Evolutionary conservation across 2,797 vertebrate genomes (phyloP).

Genomic region (Paratrypauchen microcephalus): DNA sequence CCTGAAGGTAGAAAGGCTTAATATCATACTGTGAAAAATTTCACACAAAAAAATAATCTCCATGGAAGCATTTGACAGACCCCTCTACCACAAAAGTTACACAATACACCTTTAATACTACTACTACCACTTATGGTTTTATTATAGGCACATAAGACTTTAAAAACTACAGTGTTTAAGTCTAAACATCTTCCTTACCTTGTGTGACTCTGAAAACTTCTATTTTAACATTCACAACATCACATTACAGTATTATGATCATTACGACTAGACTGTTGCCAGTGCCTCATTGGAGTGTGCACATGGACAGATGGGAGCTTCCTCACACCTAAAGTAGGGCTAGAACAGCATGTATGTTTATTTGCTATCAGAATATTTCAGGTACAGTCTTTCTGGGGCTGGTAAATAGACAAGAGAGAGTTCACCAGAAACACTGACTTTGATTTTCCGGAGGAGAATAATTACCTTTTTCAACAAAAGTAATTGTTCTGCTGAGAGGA

Average conservation of each 20-base stretch:
- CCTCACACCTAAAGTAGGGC: conserved; percentile 43
- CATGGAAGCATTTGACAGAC: no score
- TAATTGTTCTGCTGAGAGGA: conserved; percentile 39
- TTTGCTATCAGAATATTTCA: conserved; percentile 52
- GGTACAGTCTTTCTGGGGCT: conserved; percentile 24
- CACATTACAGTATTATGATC: neutral
- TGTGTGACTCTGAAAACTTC: neutral
- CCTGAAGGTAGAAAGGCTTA: no score
- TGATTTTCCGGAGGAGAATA: conserved; percentile 36
- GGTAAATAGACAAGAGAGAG: conserved; percentile 37
- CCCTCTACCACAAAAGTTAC: no score
- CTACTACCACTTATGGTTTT: no score
- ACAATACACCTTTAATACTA: no score
- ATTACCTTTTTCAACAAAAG: conserved; percentile 41
- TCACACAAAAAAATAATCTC: no score
- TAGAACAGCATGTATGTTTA: conserved; percentile 53
- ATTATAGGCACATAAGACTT: no score
- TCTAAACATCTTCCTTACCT: neutral
- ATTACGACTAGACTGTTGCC: neutral
- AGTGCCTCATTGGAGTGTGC: neutral
- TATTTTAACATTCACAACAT: neutral
- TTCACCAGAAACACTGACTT: conserved; percentile 29
- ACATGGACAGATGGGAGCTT: conserved; percentile 24
- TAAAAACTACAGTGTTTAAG: neutral
- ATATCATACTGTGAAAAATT: no score